Conservation (phyloP, 1,140 invertebrate genomes). For the Camponotus floridanus region DNA sequence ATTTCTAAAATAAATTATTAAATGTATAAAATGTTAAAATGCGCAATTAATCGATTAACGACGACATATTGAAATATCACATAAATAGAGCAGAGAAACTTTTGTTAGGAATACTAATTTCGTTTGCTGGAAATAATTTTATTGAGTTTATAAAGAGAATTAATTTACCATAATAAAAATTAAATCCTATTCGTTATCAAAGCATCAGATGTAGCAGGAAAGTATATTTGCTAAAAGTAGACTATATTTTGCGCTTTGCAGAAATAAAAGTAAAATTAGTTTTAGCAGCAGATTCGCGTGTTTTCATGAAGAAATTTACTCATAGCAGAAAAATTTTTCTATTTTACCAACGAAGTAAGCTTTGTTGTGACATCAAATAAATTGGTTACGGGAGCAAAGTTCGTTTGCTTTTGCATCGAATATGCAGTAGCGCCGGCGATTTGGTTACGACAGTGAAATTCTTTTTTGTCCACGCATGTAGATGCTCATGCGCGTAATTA, state of each 20-base stretch:
- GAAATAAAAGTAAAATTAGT: not conserved
- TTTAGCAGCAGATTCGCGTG: not conserved
- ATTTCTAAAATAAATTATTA: not conserved
- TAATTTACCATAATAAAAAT: not conserved
- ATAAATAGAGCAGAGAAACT: not conserved
- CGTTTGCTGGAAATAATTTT: not conserved
- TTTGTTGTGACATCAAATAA: not conserved
- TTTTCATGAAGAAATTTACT: constrained; percentile 10
- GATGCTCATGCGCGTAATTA: not conserved
- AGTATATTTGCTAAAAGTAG: not conserved
- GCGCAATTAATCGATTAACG: not conserved
- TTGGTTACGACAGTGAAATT: not conserved
- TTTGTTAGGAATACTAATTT: not conserved
- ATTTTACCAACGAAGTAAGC: constrained; percentile 5
- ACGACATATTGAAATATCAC: too few relatives aligned
- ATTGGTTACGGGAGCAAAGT: not conserved
- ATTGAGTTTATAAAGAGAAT: not conserved
- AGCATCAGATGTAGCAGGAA: not conserved
- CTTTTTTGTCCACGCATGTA: not conserved
- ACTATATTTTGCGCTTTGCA: not conserved
- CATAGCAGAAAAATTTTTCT: not conserved
- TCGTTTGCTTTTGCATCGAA: not conserved
- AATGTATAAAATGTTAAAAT: constrained; percentile 16
- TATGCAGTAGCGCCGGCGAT: not conserved
- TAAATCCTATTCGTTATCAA: not conserved